A percentile compares a stretch with the other conserved stretches of the same genome.
Conservation (phyloP, 2,888 invertebrate genomes). For the Ceratothoa steindachneri region DNA sequence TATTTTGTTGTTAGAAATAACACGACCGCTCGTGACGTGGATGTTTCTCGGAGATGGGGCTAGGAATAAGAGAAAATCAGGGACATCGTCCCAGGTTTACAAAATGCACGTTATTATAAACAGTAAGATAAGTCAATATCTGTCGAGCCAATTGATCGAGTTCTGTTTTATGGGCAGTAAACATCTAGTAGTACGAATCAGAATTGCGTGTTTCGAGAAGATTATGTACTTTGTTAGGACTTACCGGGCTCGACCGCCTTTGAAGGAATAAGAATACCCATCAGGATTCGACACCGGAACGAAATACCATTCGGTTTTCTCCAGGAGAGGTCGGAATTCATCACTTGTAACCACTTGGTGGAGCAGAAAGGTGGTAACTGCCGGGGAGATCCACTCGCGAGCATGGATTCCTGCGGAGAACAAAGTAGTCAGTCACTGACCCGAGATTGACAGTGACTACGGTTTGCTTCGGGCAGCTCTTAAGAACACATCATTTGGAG, state of each 20-base stretch:
- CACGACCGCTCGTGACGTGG: no score
- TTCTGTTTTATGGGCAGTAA: neutral
- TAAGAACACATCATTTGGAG: no score
- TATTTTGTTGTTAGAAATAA: no score
- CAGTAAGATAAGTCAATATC: no score
- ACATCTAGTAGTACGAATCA: neutral
- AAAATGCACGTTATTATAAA: no score
- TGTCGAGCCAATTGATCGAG: no score
- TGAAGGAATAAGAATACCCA: slow-evolving; percentile 73
- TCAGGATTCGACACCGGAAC: slow-evolving; percentile 75
- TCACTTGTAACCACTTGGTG: slow-evolving; percentile 53
- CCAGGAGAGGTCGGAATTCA: slow-evolving; percentile 59
- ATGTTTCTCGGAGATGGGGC: no score
- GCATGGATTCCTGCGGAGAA: slow-evolving; percentile 72
- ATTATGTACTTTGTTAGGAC: no score
- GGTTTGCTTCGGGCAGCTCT: no score
- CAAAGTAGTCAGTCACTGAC: neutral
- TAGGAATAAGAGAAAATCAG: no score
- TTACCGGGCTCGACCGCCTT: slow-evolving; percentile 29
- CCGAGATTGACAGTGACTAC: no score
- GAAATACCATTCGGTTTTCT: slow-evolving; percentile 66
- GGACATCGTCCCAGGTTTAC: no score
- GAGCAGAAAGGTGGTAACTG: slow-evolving; percentile 49
- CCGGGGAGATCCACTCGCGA: slow-evolving; percentile 66
- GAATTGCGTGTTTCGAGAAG: neutral